A percentile compares a stretch with the other conserved stretches of the same genome.
These are phyloP conservation scores for Strix aluco DNA, from an alignment of 2,113 vertebrate species.

Conservation along the genomic window DNA sequence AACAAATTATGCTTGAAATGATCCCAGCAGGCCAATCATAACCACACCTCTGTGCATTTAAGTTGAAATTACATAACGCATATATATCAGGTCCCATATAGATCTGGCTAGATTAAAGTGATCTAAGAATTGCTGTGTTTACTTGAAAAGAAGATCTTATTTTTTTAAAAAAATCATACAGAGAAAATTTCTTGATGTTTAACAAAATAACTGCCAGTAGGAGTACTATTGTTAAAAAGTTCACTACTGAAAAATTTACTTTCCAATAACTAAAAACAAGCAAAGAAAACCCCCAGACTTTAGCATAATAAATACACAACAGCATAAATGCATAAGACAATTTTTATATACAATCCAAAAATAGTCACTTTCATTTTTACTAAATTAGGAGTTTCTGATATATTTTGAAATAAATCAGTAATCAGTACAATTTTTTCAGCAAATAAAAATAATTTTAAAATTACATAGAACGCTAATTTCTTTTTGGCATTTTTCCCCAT, in stretches of 20 bases:
- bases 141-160: not conserved
- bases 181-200: not conserved
- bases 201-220: not conserved
- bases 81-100: not conserved
- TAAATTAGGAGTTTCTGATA: not conserved
- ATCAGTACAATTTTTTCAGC: not conserved
- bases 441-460: constrained; percentile 47
- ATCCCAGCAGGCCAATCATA: not conserved
- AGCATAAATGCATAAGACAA: not conserved
- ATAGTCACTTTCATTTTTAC: not conserved
- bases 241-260: not conserved
- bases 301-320: not conserved
- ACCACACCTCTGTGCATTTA: not conserved
- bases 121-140: not conserved
- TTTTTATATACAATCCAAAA: not conserved
- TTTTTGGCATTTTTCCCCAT: not conserved
- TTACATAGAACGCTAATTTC: constrained; percentile 2
- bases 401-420: constrained; percentile 7
- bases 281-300: not conserved
- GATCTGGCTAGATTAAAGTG: not conserved
- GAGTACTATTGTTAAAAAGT: not conserved
- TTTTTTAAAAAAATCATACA: not conserved
- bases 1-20: not conserved
- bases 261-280: not conserved
- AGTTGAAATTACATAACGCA: not conserved